A percentile compares a stretch with the other conserved stretches of the same genome.
Evolutionary conservation across 2,113 vertebrate genomes (phyloP).

Genomic region (Prochilodus magdalenae): DNA sequence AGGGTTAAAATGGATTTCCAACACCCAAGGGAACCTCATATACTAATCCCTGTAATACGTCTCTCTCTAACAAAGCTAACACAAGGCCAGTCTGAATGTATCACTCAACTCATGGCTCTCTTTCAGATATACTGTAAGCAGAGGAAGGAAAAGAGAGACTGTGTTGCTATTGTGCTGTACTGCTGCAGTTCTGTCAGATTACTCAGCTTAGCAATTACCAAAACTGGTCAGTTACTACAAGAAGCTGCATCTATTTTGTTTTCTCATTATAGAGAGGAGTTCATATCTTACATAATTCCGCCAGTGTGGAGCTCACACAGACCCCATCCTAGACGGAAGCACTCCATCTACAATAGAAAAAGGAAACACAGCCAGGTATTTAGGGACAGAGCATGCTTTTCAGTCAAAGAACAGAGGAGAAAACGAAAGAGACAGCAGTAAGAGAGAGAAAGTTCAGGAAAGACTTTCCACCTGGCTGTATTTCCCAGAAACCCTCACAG

Average conservation of each 20-base stretch:
- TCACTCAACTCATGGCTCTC: background rate
- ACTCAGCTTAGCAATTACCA: background rate
- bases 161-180: background rate
- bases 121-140: background rate
- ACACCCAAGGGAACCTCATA: background rate
- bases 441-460: background rate
- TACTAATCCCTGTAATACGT: conserved; percentile 6
- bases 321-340: background rate
- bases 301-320: background rate
- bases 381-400: background rate
- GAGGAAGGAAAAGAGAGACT: background rate
- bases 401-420: background rate
- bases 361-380: background rate
- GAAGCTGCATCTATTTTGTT: background rate
- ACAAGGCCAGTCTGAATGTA: background rate
- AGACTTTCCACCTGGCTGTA: background rate
- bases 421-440: background rate
- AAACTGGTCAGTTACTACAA: background rate
- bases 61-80: background rate
- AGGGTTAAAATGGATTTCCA: background rate
- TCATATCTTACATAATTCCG: background rate
- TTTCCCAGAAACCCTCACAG: background rate
- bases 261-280: background rate
- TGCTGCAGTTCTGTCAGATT: background rate
- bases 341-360: background rate